A percentile compares a stretch with the other conserved stretches of the same genome.
Conservation (phyloP, 2,113 vertebrate species). For the Ciconia stormi region DNA sequence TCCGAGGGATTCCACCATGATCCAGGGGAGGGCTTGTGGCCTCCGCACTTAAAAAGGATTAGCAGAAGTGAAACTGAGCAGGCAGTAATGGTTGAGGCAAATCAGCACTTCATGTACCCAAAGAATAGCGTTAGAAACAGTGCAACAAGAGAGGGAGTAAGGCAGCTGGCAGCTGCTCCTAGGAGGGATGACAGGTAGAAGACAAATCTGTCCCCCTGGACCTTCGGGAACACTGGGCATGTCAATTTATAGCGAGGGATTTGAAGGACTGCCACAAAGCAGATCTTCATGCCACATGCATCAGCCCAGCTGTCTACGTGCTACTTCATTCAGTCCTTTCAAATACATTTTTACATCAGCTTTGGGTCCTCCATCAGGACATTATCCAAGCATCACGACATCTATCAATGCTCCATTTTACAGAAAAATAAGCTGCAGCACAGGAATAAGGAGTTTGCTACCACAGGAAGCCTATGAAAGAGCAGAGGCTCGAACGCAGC, state of each 20-base stretch:
- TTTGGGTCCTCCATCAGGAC: not conserved
- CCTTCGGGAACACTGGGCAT: not conserved
- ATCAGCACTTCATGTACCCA: not conserved
- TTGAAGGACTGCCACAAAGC: not conserved
- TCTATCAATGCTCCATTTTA: not conserved
- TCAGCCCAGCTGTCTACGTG: not conserved
- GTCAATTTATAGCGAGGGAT: fast-evolving
- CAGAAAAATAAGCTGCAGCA: not conserved
- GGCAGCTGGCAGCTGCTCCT: not conserved
- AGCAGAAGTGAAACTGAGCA: not conserved
- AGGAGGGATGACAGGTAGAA: not conserved
- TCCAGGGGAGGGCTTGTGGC: not conserved
- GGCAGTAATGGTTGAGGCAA: not conserved
- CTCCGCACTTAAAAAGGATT: not conserved
- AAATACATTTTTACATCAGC: not conserved
- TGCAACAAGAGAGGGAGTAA: not conserved
- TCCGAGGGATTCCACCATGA: not conserved
- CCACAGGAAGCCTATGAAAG: not conserved
- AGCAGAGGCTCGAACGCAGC: not conserved
- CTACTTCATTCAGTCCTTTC: not conserved
- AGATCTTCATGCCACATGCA: not conserved
- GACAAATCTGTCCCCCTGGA: not conserved
- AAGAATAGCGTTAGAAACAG: not conserved
- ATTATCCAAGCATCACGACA: not conserved
- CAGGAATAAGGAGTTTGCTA: not conserved